Conservation (phyloP, 1,140 invertebrate genomes). For the Medauroidea extradentata region DNA sequence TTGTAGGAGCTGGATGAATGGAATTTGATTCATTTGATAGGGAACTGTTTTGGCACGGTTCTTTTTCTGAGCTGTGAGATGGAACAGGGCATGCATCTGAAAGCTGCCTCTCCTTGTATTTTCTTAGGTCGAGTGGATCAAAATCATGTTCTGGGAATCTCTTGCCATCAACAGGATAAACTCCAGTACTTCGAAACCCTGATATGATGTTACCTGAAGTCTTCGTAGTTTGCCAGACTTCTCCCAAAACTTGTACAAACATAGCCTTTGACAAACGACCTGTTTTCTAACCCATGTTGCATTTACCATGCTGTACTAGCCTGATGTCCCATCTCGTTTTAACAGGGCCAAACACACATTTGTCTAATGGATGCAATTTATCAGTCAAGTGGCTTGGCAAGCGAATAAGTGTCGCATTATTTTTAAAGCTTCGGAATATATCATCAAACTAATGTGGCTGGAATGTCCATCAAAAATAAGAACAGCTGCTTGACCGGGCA, state of each 20-base stretch:
- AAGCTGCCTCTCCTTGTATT: too few relatives aligned
- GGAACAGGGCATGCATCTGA: too few relatives aligned
- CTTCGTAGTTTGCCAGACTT: not conserved
- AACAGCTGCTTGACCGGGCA: slow-evolving; percentile 5
- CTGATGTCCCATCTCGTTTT: slow-evolving; percentile 4
- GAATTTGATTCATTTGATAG: too few relatives aligned
- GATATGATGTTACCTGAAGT: not conserved
- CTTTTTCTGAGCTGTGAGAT: too few relatives aligned
- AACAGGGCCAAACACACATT: slow-evolving; percentile 13
- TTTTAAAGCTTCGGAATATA: slow-evolving; percentile 21
- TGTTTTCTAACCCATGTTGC: slow-evolving; percentile 7
- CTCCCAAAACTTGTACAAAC: not conserved
- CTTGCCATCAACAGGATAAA: not conserved
- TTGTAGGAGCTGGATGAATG: too few relatives aligned
- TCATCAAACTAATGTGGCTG: slow-evolving; percentile 27
- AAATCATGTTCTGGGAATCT: not conserved
- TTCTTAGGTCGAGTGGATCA: too few relatives aligned
- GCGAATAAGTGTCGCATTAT: slow-evolving; percentile 27
- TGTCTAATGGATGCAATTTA: slow-evolving; percentile 21
- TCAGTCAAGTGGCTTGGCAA: slow-evolving; percentile 34
- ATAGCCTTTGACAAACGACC: not conserved
- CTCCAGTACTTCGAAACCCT: not conserved
- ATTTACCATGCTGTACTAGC: slow-evolving; percentile 10
- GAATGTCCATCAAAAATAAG: slow-evolving; percentile 29
- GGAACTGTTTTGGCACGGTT: too few relatives aligned